Evolutionary conservation across 30 jellyfish, hydroid and myxozoan species (phyloP), one percentile per base, ranked within the genome.

Genomic region (Sanderia malayensis): DNA sequence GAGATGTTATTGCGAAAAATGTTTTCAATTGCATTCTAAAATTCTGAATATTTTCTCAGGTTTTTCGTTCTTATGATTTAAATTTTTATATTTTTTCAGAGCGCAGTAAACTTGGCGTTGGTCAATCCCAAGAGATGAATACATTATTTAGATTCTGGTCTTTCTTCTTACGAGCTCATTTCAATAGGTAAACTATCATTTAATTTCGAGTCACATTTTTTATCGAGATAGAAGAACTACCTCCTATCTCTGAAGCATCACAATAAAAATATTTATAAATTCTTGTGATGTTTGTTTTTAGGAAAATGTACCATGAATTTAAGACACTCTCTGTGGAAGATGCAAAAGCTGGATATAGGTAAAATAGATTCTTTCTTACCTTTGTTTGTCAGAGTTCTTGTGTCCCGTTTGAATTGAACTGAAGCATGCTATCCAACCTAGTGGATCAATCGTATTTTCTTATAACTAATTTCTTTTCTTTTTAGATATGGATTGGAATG

Each of bases 91-190:
- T 37, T 27, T 31, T 68, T 45, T 2, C 79, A 89, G 97, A 89
- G 23, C 91, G 97, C 49, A 82, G 83, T 27, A 89, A 81, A 77
- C 74, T 89, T 61, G 97, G 97, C 61, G 82, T 89, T n/a, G 97
- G 97, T 19, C 97, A 74, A 47, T 89, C 97, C 20, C 97, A 89
- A 64, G 97, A 89, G 47, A 89, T 89, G 97, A 89, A 89, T 71
- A 89, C 97, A 32, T 68, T 89, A 66, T 89, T 81, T 63, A 78
- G 97, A n/a, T 89, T 89, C 65, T 89, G 97, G 97, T 89, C 97
- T 3, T 89, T 89, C 88, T 89, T 89, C 72, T 74, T 89, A 31
- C 75, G 97, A 46, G 70, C 97, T 11, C 97, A 89, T 71, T 89
- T 89, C 52, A 82, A 89, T 67, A 89, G 78, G 97, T 89, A 74